Evolutionary conservation across 2,113 vertebrate species (phyloP).

Genomic region (Eira barbara): DNA sequence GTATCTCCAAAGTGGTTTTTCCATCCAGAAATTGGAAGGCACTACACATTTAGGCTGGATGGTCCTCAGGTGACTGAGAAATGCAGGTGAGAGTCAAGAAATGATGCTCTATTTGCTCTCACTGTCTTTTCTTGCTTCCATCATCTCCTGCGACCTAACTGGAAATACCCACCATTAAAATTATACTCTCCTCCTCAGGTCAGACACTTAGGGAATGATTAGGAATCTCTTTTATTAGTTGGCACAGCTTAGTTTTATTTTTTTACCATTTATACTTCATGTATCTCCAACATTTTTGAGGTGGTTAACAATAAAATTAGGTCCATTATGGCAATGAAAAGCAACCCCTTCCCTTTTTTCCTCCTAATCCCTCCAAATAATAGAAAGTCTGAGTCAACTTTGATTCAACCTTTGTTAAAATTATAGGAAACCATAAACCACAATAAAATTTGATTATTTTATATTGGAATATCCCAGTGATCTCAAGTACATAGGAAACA

Average conservation of each 20-base stretch:
- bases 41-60: not conserved
- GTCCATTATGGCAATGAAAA: not conserved
- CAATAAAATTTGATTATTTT: not conserved
- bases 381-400: not conserved
- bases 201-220: not conserved
- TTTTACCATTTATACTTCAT: not conserved
- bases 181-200: not conserved
- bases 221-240: not conserved
- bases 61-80: not conserved
- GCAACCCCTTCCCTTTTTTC: not conserved
- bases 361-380: not conserved
- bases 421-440: not conserved
- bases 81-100: not conserved
- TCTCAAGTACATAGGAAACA: not conserved
- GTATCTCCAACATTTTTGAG: not conserved
- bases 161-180: not conserved
- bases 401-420: not conserved
- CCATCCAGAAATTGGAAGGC: not conserved
- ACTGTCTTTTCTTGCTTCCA: not conserved
- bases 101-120: not conserved
- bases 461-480: not conserved
- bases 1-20: not conserved
- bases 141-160: not conserved
- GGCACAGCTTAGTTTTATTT: not conserved
- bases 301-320: not conserved